These are phyloP conservation scores for Poecile atricapillus DNA, from an alignment of 2,113 vertebrate species.

Conservation along the genomic window DNA sequence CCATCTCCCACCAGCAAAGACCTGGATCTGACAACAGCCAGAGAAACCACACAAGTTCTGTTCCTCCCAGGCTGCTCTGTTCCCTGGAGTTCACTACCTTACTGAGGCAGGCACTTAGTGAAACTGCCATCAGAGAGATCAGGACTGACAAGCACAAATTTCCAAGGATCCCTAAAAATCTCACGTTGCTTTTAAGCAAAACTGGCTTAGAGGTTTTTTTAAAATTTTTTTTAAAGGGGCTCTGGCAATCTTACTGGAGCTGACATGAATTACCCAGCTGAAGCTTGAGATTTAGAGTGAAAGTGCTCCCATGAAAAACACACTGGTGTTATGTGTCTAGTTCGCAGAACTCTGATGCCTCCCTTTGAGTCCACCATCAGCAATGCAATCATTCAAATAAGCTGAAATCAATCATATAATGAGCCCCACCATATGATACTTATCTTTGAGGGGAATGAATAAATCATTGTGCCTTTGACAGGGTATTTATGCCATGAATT, in stretches of 20 bases:
- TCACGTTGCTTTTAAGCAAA: background rate
- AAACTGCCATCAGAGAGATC: background rate
- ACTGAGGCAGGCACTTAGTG: background rate
- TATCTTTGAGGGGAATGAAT: slow-evolving; percentile 74
- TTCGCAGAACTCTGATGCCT: slow-evolving; percentile 70
- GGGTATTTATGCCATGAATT: slow-evolving; percentile 57
- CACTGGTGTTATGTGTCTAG: slow-evolving; percentile 67
- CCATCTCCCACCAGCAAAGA: background rate
- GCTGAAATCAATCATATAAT: slow-evolving; percentile 79
- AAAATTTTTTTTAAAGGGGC: background rate
- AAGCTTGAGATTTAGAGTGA: background rate
- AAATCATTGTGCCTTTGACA: slow-evolving; percentile 74
- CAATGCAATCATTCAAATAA: slow-evolving; percentile 71
- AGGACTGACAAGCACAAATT: background rate
- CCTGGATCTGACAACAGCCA: background rate
- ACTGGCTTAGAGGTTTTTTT: background rate
- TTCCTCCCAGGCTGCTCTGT: background rate
- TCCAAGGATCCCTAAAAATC: background rate
- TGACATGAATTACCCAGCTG: background rate
- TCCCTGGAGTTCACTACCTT: background rate
- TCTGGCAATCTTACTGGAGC: background rate
- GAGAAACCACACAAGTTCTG: background rate
- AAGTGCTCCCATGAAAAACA: slow-evolving; percentile 55
- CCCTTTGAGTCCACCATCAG: slow-evolving; percentile 45
- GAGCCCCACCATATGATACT: slow-evolving; percentile 72